These are phyloP conservation scores for Turnix velox DNA, from an alignment of 2,113 vertebrate genomes.

Conservation along the genomic window DNA sequence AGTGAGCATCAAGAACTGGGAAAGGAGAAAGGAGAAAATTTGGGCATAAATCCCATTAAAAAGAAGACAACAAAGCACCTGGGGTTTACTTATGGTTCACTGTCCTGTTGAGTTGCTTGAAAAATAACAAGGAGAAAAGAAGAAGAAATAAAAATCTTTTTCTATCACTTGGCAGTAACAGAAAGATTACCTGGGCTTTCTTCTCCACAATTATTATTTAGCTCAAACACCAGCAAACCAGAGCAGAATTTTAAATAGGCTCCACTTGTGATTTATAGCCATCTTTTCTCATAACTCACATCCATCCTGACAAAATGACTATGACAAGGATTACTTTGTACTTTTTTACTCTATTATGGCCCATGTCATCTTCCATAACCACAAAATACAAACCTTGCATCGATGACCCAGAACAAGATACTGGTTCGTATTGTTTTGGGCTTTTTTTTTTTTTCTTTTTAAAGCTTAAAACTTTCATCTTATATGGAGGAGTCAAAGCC, in stretches of 20 bases:
- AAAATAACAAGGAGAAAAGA: background rate
- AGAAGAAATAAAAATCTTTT: background rate
- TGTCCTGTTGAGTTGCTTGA: background rate
- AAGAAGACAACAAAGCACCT: background rate
- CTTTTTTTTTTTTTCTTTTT: background rate
- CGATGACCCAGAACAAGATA: fast-evolving
- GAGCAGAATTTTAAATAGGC: background rate
- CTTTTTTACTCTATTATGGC: background rate
- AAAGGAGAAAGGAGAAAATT: background rate
- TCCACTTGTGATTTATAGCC: background rate
- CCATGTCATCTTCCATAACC: background rate
- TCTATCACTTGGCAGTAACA: background rate
- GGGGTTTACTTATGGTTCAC: background rate
- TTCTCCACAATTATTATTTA: background rate
- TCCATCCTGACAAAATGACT: background rate
- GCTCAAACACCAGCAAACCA: background rate
- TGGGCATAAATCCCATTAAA: background rate
- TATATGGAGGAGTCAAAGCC: background rate
- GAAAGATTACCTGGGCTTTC: background rate
- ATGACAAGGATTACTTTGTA: background rate
- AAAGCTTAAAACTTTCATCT: background rate
- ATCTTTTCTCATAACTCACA: background rate
- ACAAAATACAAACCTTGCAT: background rate
- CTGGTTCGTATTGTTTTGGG: too few relatives aligned
- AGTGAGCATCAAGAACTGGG: background rate